A percentile compares a stretch with the other conserved stretches of the same genome.
These are phyloP conservation scores for Tragelaphus imberbis DNA, from an alignment of 2,113 vertebrate genomes.

Conservation along the genomic window DNA sequence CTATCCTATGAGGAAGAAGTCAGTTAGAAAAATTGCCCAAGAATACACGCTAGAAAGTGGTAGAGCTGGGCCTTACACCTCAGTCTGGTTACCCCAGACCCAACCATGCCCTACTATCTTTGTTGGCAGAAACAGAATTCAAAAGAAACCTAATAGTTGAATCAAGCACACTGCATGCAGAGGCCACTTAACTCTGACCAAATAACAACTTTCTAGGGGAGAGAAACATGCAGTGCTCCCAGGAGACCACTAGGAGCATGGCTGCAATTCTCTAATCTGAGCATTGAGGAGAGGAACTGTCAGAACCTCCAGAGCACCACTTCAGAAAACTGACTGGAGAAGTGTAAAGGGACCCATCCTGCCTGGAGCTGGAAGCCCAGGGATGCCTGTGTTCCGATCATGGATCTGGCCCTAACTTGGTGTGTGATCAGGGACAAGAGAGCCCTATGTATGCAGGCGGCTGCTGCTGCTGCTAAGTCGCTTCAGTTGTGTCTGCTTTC, in stretches of 20 bases:
- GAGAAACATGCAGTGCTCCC: neutral
- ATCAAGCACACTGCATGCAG: neutral
- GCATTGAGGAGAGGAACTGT: neutral
- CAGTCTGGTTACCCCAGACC: neutral
- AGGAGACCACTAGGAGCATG: neutral
- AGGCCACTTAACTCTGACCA: neutral
- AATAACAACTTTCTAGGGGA: neutral
- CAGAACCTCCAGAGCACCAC: neutral
- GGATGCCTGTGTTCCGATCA: fast-evolving
- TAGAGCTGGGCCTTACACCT: neutral
- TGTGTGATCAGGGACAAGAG: neutral
- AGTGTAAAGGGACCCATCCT: neutral
- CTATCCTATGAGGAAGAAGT: neutral
- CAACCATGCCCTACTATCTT: neutral
- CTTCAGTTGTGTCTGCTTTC: neutral
- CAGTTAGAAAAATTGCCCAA: neutral
- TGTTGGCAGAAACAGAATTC: neutral
- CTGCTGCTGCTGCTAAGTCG: neutral
- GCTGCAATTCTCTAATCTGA: neutral
- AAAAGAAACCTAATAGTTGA: neutral
- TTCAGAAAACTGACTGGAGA: neutral
- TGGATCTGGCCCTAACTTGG: neutral
- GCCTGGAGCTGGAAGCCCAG: neutral
- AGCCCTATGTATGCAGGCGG: neutral
- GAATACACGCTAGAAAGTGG: neutral